Evolutionary conservation across 2,888 invertebrate genomes (phyloP).

Genomic region (Catonia carolina): DNA sequence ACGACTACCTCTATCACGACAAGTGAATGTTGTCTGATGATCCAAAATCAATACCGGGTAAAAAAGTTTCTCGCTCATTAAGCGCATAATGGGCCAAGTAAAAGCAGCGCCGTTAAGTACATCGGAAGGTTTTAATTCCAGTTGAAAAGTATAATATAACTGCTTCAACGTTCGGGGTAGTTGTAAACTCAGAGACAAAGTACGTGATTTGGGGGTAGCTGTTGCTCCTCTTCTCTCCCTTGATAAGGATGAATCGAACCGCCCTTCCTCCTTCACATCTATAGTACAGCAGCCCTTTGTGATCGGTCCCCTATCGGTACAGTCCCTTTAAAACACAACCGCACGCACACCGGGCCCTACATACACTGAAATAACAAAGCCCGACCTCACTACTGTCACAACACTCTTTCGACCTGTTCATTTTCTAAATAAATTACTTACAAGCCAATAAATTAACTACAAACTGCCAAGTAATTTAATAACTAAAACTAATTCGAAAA

Average conservation of each 20-base stretch:
- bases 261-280: neutral
- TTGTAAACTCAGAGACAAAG: constrained; percentile 3
- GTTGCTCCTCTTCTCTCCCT: constrained; percentile 3
- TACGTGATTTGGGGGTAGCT: constrained; percentile 12
- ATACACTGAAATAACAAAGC: too few relatives aligned
- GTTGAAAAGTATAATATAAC: constrained; percentile 7
- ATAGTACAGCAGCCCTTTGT: constrained; percentile 6
- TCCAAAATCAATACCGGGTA: constrained; percentile 8
- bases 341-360: constrained; percentile 37
- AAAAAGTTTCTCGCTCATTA: constrained; percentile 11
- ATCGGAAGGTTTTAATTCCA: constrained; percentile 11
- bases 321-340: constrained; percentile 28
- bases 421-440: too few relatives aligned
- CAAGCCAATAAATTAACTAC: too few relatives aligned
- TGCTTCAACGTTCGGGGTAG: neutral
- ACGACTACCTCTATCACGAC: too few relatives aligned
- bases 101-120: constrained; percentile 1
- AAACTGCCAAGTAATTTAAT: too few relatives aligned
- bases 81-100: constrained; percentile 10
- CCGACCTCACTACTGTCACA: too few relatives aligned
- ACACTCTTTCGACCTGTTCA: too few relatives aligned
- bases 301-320: constrained; percentile 31
- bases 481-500: too few relatives aligned
- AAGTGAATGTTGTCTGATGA: neutral
- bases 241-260: constrained; percentile 14